Base-by-base conservation (phyloP, 1,140 invertebrate species). In the Drosophila serrata region DNA sequence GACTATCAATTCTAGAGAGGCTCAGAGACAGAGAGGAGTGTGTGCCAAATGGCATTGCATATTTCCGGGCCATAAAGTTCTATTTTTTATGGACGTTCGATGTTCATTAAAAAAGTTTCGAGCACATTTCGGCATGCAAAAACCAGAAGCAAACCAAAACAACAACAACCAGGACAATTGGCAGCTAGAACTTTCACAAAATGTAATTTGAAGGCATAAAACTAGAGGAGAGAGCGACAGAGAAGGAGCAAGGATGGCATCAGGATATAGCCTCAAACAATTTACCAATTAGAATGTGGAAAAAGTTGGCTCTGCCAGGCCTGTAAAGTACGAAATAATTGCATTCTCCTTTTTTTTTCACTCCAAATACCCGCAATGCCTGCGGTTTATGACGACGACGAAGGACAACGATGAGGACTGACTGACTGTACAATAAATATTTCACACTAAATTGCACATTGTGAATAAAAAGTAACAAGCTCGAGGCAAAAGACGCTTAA, bases 51-150 rank as follows among this genome's bases (percentile, higher is more conserved):
- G 40, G 46, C 40, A 56, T 48, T 58, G 68, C 73, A 68, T 56
- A 63, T 63, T 68, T 62, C 59, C 39, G 37, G 53, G 42, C 45
- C 43, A 59, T 40, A 45, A 70, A 72, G 22, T 72, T 59, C 8
- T 22, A 35, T 55, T 70, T 55, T 67, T 64, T 56, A 40, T 60
- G 48, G 13, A 40, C 59, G 8, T 64, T 85, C 81, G 49, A 51
- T 63, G 67, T 77, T 82, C 80, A 80, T 82, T 77, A 80, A 78
- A 84, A 87, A 82, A 87, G 67, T 77, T 84, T 82, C 27, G 17
- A 69, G 46, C 53, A 64, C 62, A 74, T 59, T 61, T 58, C 13
- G 58, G 49, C 73, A 76, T 51, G 56, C 55, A 42, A 39, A 39
- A 65, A 39, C 39, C 40, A 31, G 37, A 42, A 22, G 37, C 48